Evolutionary conservation across 2,113 vertebrate genomes (phyloP).

Genomic region (Caracal caracal): DNA sequence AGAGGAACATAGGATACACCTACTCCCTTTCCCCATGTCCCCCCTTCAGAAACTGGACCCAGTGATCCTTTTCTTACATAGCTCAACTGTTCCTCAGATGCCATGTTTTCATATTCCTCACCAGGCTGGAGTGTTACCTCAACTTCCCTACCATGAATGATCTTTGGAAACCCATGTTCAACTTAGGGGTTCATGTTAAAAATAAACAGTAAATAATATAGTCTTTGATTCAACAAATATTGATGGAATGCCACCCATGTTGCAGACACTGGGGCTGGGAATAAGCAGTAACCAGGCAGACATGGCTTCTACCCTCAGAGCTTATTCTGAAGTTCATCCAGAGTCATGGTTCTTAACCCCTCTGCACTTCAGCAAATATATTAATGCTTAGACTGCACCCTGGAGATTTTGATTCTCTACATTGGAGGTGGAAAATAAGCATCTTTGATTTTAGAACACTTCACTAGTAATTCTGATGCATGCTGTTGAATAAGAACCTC

Average conservation of each 20-base stretch:
- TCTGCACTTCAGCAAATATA: neutral
- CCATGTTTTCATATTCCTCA: neutral
- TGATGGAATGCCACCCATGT: neutral
- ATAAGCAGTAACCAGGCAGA: neutral
- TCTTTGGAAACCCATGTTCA: neutral
- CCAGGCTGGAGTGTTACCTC: neutral
- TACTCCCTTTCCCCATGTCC: neutral
- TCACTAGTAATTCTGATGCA: neutral
- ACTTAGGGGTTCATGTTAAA: neutral
- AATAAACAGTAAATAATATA: neutral
- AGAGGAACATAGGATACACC: neutral
- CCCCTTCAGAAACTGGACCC: neutral
- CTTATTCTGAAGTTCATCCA: neutral
- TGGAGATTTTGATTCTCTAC: neutral
- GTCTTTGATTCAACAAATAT: neutral
- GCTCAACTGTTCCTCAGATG: neutral
- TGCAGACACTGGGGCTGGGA: neutral
- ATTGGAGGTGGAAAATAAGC: neutral
- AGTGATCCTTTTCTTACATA: neutral
- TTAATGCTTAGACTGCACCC: neutral
- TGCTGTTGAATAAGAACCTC: slow-evolving; percentile 47
- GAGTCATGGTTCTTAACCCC: neutral
- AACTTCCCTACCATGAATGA: neutral
- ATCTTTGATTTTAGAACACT: neutral
- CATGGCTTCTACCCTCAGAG: neutral